A percentile compares a stretch with the other conserved stretches of the same genome.
These are phyloP conservation scores for Stenoptilia bipunctidactyla DNA, from an alignment of 2,888 invertebrate genomes.

Conservation along the genomic window DNA sequence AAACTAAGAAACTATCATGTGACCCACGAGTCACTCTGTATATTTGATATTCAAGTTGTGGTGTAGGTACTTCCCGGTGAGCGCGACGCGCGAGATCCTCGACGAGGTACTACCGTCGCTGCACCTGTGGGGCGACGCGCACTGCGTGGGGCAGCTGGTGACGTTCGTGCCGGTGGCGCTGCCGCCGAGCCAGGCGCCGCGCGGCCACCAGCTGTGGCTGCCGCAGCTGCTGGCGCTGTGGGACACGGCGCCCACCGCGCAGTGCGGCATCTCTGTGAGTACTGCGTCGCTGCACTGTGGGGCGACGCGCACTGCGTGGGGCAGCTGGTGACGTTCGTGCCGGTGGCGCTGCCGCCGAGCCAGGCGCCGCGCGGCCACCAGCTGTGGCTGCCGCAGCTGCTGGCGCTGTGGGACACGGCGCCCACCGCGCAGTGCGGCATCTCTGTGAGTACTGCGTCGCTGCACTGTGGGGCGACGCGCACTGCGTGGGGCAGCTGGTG, in stretches of 20 bases:
- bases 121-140: conserved; percentile 76
- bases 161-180: conserved; percentile 84
- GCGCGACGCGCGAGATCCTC: conserved; percentile 87
- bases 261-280: conserved; percentile 71
- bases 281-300: conserved; percentile 73
- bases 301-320: conserved; percentile 84
- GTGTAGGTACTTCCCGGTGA: conserved; percentile 78
- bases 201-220: conserved; percentile 84
- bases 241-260: conserved; percentile 81
- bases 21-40: no score
- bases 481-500: conserved; percentile 77
- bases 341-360: conserved; percentile 87
- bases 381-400: conserved; percentile 80
- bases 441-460: conserved; percentile 73
- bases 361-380: conserved; percentile 88
- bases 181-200: conserved; percentile 70
- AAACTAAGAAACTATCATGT: no score
- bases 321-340: conserved; percentile 78
- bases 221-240: conserved; percentile 83
- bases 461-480: conserved; percentile 83
- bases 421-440: conserved; percentile 76
- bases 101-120: conserved; percentile 85
- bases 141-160: conserved; percentile 74
- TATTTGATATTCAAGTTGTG: no score
- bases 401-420: conserved; percentile 85